Evolutionary conservation across 2,888 invertebrate species (phyloP).

Genomic region (Pomacea canaliculata): DNA sequence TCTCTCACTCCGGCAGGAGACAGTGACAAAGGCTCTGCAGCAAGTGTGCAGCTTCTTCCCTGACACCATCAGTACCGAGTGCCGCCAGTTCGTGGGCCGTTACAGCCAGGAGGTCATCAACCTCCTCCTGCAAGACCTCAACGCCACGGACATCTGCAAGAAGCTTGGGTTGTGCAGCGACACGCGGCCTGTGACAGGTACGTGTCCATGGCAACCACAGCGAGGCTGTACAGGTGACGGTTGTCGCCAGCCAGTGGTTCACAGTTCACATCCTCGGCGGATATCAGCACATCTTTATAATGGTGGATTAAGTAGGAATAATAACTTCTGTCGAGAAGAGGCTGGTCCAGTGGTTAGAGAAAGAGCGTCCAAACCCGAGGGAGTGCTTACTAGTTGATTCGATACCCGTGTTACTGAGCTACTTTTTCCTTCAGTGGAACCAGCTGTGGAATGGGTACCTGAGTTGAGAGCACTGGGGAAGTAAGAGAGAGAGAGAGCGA

Average conservation of each 20-base stretch:
- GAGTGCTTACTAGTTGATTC: too few relatives aligned
- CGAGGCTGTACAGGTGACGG: background rate
- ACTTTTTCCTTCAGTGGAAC: too few relatives aligned
- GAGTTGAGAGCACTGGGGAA: too few relatives aligned
- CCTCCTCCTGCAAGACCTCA: constrained; percentile 33
- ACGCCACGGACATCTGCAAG: constrained; percentile 24
- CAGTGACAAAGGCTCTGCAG: constrained; percentile 71
- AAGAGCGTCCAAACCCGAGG: too few relatives aligned
- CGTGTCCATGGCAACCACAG: too few relatives aligned
- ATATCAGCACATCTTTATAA: too few relatives aligned
- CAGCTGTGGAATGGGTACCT: too few relatives aligned
- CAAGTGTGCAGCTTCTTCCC: constrained; percentile 81
- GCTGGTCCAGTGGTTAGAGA: too few relatives aligned
- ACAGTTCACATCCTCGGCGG: background rate
- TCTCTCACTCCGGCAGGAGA: background rate
- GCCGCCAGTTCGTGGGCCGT: constrained; percentile 76
- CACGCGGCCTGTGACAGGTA: background rate
- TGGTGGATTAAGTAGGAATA: too few relatives aligned
- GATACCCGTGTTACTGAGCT: too few relatives aligned
- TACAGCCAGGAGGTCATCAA: constrained; percentile 56
- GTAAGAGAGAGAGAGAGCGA: too few relatives aligned
- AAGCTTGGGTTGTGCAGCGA: constrained; percentile 7
- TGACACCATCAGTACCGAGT: constrained; percentile 76
- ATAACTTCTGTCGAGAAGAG: too few relatives aligned
- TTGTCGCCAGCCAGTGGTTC: background rate